phyloP scores from a whole-genome alignment of 2,888 invertebrate genomes.

The Caenorhabditis sp. region DNA sequence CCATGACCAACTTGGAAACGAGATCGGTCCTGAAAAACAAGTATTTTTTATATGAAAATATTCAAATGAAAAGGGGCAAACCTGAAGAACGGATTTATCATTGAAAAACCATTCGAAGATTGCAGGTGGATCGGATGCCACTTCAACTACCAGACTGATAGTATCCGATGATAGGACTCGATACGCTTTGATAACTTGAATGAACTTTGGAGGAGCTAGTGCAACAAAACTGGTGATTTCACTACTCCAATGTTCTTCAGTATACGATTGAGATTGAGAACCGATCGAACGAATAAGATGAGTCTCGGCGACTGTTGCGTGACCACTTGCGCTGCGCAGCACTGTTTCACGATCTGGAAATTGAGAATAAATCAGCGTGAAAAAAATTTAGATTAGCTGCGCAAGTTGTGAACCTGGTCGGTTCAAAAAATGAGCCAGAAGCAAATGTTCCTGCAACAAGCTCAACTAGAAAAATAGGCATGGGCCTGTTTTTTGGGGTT shows the following conservation, averaged over 20 bases:
- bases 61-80: not conserved
- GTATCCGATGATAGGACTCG: conserved; percentile 65
- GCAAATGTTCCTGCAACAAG: no score
- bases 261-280: conserved; percentile 55
- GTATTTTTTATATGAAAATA: not conserved
- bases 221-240: conserved; percentile 69
- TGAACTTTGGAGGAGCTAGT: conserved; percentile 68
- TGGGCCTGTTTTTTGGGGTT: no score
- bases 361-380: no score
- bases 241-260: conserved; percentile 69
- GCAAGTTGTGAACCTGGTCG: no score
- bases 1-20: conserved; percentile 64
- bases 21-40: conserved; percentile 48
- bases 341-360: conserved; percentile 63
- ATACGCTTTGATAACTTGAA: conserved; percentile 68
- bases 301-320: conserved; percentile 56
- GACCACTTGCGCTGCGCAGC: conserved; percentile 48
- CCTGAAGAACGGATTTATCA: conserved; percentile 62
- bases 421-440: no score
- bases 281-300: conserved; percentile 54
- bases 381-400: no score
- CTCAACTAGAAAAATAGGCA: no score
- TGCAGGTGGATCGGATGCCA: conserved; percentile 61
- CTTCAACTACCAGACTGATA: conserved; percentile 69
- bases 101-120: conserved; percentile 67